Base-by-base conservation (phyloP, 2,113 vertebrate genomes). In the Pleuronectes platessa region DNA sequence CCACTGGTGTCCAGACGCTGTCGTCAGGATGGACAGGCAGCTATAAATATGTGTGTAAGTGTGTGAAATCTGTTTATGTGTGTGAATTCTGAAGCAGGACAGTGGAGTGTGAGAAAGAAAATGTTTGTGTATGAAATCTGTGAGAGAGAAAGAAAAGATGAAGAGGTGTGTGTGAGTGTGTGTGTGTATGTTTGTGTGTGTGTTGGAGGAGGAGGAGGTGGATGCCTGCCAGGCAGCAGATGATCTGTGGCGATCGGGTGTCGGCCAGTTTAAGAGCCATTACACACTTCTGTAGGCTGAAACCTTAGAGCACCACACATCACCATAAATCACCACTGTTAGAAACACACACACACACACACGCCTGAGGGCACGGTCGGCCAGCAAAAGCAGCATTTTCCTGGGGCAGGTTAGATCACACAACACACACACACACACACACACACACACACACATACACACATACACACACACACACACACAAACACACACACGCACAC, bases 231-330 rank as follows among this genome's bases (percentile, higher is more conserved):
- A 56, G 79, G 89, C 78, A 72, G 80, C 85, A 76, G 55, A 55
- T 71, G 65, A 75, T 87, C 75, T 31, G 69, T 56, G 83, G 85
- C 51, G 67, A 86, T 88, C 61, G 45, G 81, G 80, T 88, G 71
- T 92, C 89, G 15, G 12, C 61, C 61, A 24, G 59, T 93, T 90
- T 90, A 90, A 89, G 72, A 65, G 23, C 76, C 93, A 91, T 89
- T 88, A 87, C 81, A 69, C 31, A 91, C 76, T 87, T 90, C 87
- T 92, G 88, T 86, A 64, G 90, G 82, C 68, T 90, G 91, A 92
- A 95, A 92, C 78, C 53, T 73, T 75, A 87, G 77, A 88, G 59
- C 68, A 20, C 23, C 58, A 37, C 26, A 6, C 63, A 86, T 68
- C 83, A 71, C 84, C 78, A 93, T 90, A 90, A 88, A 88, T 91